Base-by-base conservation (phyloP, 2,113 vertebrate species). In the Varanus komodoensis region DNA sequence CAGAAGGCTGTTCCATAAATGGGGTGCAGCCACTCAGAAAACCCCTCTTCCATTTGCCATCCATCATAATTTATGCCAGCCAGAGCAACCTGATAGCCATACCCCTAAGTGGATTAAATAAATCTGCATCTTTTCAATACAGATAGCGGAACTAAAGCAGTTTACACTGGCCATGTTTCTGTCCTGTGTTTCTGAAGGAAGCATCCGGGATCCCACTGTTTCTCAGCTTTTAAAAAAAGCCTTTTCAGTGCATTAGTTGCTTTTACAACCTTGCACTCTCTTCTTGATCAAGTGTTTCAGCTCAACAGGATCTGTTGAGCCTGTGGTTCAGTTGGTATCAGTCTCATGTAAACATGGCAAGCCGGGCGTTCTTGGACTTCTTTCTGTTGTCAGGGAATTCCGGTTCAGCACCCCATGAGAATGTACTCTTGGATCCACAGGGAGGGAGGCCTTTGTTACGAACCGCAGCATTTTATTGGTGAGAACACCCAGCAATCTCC, bases 121-220 rank as follows among this genome's bases (percentile, higher is more conserved):
- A 84, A 84, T 67, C 54, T 4, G 19, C 15, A 44, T 78, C 82
- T 27, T 84, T 48, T n/a, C 52, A 48, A 19, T 69, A 17, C 25
- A 87, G 38, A 80, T 17, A 89, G 54, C 27, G 69, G 71, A 84
- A 32, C 73, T 29, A 52, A 61, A 21, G 32, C 61, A 50, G 48
- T 52, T 75, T 69, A 27, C 34, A 52, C 61, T 48, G 38, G 61
- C 44, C 78, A 50, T 38, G 34, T 44, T 48, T 52, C 74, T 84
- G 57, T 44, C 52, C 48, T 67, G 48, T n/a, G 21, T 78, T 89
- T 78, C 81, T 68, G 23, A 77, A 78, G 77, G 69, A 86, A 86
- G 82, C 82, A 77, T 54, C 23, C 32, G 29, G 32, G 74, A 73
- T 85, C 69, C 44, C 38, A 38, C 32, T 44, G 38, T 82, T 57